Percentiles rank a stretch among this genome's conserved stretches.
Evolutionary conservation across 2,113 vertebrate species (phyloP).

Genomic region (Oreochromis aureus): DNA sequence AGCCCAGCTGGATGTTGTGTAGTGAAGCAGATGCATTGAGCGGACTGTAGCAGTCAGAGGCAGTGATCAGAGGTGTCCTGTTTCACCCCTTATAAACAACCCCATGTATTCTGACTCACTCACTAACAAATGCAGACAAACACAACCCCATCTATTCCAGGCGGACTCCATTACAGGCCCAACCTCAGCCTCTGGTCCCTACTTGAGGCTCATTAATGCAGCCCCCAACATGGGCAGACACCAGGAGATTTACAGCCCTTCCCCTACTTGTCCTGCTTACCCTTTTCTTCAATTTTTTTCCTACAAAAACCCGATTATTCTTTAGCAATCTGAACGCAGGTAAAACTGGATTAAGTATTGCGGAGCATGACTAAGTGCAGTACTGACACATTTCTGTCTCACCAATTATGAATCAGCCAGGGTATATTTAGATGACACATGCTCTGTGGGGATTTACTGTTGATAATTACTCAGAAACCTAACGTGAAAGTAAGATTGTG

Average conservation of each 20-base stretch:
- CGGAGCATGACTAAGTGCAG: constrained; percentile 12
- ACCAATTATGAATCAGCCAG: constrained; percentile 47
- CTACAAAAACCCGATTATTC: constrained; percentile 65
- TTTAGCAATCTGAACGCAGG: constrained; percentile 46
- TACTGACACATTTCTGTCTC: constrained; percentile 47
- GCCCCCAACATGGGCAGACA: constrained; percentile 61
- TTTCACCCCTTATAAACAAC: constrained; percentile 55
- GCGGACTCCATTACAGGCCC: constrained; percentile 69
- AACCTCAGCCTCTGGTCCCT: constrained; percentile 57
- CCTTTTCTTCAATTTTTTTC: not conserved
- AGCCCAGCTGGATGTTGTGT: constrained; percentile 37
- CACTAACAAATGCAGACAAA: constrained; percentile 10
- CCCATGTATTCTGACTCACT: constrained; percentile 22
- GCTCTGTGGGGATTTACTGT: constrained; percentile 20
- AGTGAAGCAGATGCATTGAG: not conserved
- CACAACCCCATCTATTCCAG: constrained; percentile 63
- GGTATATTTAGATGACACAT: constrained; percentile 23
- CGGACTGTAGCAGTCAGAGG: constrained; percentile 16
- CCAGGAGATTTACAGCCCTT: constrained; percentile 53
- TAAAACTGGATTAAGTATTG: constrained; percentile 28
- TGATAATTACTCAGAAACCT: not conserved
- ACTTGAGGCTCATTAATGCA: constrained; percentile 77
- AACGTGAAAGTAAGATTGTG: not conserved
- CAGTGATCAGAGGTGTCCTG: constrained; percentile 56
- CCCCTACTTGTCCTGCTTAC: not conserved